Conservation (phyloP, 2,888 invertebrate species). For the Acheta domesticus region DNA sequence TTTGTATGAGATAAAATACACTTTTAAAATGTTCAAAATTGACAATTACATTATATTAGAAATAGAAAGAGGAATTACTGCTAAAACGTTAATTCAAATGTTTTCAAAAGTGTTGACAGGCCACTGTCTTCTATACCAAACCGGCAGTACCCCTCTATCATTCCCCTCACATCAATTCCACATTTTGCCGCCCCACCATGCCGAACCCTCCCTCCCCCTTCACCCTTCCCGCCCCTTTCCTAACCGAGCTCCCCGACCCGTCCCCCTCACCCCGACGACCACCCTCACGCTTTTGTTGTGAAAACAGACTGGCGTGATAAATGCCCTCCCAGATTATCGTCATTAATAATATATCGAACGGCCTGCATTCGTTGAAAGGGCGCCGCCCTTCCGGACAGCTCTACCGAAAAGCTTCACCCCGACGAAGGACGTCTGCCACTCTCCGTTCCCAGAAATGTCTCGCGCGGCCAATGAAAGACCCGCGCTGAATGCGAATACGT, state of each 20-base stretch:
- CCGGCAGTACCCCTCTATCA: too few relatives aligned
- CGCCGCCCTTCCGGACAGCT: not conserved
- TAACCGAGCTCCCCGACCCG: not conserved
- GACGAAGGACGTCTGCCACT: slow-evolving; percentile 3
- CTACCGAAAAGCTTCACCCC: not conserved
- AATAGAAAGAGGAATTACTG: too few relatives aligned
- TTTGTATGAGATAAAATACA: too few relatives aligned
- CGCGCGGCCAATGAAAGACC: not conserved
- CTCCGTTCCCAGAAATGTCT: not conserved
- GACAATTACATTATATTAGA: too few relatives aligned
- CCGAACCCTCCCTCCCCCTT: not conserved
- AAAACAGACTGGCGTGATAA: not conserved
- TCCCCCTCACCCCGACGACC: not conserved
- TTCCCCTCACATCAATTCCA: too few relatives aligned
- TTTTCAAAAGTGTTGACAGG: too few relatives aligned
- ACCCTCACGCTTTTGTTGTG: not conserved
- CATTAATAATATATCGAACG: slow-evolving; percentile 1
- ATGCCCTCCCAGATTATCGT: slow-evolving; percentile 5
- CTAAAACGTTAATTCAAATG: too few relatives aligned
- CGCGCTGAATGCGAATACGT: too few relatives aligned
- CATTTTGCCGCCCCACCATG: not conserved
- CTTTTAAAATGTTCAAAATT: too few relatives aligned
- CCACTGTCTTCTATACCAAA: too few relatives aligned
- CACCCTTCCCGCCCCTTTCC: not conserved
- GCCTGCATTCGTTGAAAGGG: slow-evolving; percentile 6